A percentile compares a stretch with the other conserved stretches of the same genome.
Evolutionary conservation across 2,113 vertebrate genomes (phyloP).

Genomic region (Myxocyprinus asiaticus): DNA sequence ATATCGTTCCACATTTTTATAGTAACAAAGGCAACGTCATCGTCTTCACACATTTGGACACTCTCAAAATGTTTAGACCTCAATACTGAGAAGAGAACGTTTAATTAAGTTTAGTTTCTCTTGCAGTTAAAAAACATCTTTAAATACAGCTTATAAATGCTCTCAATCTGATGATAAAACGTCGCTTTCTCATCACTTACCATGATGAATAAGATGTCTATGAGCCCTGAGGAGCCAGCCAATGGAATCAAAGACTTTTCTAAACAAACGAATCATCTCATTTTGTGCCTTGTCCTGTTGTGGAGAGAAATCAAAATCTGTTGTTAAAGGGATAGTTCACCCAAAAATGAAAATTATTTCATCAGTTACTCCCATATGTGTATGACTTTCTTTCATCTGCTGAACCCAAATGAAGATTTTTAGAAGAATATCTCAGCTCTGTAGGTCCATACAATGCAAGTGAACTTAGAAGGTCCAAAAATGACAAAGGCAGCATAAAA

Average conservation of each 20-base stretch:
- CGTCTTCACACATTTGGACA: conserved; percentile 84
- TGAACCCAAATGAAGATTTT: no score
- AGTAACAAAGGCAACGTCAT: conserved; percentile 72
- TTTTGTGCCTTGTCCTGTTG: conserved; percentile 77
- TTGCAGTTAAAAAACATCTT: neutral
- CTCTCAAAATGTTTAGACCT: conserved; percentile 83
- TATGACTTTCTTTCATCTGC: no score
- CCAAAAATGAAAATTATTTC: no score
- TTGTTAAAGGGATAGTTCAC: no score
- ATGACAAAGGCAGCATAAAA: no score
- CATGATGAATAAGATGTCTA: conserved; percentile 73
- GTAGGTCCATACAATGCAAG: no score
- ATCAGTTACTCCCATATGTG: no score
- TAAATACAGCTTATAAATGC: no score
- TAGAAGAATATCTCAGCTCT: no score
- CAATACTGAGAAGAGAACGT: conserved; percentile 75
- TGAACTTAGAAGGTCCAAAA: no score
- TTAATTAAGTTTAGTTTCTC: neutral
- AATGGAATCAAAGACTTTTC: conserved; percentile 81
- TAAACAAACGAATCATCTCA: conserved; percentile 76
- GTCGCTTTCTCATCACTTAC: conserved; percentile 67
- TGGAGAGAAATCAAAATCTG: neutral
- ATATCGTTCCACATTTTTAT: conserved; percentile 82
- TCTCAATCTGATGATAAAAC: neutral
- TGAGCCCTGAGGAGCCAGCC: conserved; percentile 81